These are phyloP conservation scores for Ctenodactylus gundi DNA, from an alignment of 2,113 vertebrate genomes.

Conservation along the genomic window DNA sequence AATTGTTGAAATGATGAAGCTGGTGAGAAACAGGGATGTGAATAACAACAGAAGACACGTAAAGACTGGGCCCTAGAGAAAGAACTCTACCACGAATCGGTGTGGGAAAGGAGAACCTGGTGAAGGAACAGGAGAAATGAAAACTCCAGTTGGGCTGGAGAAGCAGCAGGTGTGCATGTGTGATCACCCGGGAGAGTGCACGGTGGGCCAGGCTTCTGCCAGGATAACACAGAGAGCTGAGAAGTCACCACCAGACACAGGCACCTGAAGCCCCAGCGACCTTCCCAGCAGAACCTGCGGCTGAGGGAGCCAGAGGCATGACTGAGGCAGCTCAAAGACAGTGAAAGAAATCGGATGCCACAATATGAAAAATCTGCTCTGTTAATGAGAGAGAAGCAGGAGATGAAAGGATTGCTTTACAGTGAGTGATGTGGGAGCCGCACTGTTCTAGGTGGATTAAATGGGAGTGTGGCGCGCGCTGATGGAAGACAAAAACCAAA, in stretches of 20 bases:
- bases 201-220: no score
- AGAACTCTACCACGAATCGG: not conserved
- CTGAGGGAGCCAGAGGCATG: not conserved
- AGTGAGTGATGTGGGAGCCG: not conserved
- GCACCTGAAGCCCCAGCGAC: not conserved
- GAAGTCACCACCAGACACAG: not conserved
- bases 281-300: not conserved
- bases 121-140: not conserved
- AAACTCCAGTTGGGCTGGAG: not conserved
- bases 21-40: not conserved
- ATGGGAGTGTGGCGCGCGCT: not conserved
- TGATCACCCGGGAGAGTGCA: no score
- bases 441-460: not conserved
- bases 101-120: not conserved
- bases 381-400: not conserved
- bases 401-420: not conserved
- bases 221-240: not conserved
- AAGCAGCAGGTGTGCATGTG: fast-evolving
- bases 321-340: not conserved
- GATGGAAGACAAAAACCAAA: not conserved
- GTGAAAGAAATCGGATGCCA: not conserved
- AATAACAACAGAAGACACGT: not conserved
- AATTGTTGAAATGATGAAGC: not conserved
- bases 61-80: not conserved
- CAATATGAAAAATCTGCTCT: not conserved